phyloP scores from a whole-genome alignment of 2,113 vertebrate genomes.

The Trichomycterus rosablanca region DNA sequence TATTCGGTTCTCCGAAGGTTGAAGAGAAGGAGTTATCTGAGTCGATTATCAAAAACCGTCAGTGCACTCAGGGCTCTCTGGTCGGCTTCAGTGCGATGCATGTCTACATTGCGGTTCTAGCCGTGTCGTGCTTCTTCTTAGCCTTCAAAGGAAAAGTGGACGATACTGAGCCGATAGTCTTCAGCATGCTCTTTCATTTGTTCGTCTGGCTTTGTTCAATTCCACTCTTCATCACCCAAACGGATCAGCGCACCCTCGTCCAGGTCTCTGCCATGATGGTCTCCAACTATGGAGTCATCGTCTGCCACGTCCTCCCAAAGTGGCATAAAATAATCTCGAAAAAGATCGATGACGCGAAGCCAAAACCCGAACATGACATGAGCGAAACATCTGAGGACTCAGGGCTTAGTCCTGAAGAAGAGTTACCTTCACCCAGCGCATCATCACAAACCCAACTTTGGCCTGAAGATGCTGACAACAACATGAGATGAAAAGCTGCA shows the following conservation, averaged over 20 bases:
- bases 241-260: conserved; percentile 38
- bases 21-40: not conserved
- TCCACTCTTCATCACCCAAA: conserved; percentile 17
- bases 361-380: no score
- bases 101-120: conserved; percentile 57
- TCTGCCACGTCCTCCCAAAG: conserved; percentile 60
- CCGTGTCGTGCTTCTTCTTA: conserved; percentile 56
- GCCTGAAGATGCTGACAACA: no score
- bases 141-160: conserved; percentile 60
- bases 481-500: no score
- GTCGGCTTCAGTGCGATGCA: conserved; percentile 59
- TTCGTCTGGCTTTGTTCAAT: conserved; percentile 64
- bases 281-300: conserved; percentile 59
- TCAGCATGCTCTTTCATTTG: conserved; percentile 65
- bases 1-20: conserved; percentile 45
- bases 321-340: conserved; percentile 49
- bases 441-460: no score
- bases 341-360: no score
- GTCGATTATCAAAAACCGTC: not conserved
- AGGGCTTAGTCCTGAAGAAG: no score
- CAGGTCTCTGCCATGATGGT: conserved; percentile 60
- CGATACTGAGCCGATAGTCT: conserved; percentile 62
- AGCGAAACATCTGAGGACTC: no score
- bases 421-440: no score
- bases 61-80: conserved; percentile 49